Evolutionary conservation across 2,113 vertebrate species (phyloP).

Genomic region (Phylloscopus trochilus): DNA sequence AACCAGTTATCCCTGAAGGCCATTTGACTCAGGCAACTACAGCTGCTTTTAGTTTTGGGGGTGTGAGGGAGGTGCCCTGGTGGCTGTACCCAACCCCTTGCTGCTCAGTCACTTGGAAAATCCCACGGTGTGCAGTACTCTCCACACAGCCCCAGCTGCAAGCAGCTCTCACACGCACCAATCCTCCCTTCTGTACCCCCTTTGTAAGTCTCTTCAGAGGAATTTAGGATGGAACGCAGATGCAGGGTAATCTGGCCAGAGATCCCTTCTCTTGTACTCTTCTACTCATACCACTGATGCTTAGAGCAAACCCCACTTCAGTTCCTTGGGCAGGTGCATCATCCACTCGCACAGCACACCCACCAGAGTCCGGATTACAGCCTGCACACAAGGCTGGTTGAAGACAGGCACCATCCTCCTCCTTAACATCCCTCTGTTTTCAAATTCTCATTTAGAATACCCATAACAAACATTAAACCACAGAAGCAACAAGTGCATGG

Average conservation of each 20-base stretch:
- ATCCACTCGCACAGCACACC: fast-evolving
- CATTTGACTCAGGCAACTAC: neutral
- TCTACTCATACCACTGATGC: fast-evolving
- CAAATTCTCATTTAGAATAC: neutral
- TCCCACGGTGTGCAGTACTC: fast-evolving
- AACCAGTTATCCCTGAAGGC: neutral
- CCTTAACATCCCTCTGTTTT: neutral
- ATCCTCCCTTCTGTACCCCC: neutral
- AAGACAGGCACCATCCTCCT: neutral
- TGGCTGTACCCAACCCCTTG: fast-evolving
- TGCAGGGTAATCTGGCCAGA: neutral
- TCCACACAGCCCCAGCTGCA: neutral
- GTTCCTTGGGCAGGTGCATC: neutral
- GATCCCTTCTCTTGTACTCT: neutral
- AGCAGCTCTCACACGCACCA: fast-evolving
- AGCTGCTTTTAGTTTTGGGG: neutral
- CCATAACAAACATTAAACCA: neutral
- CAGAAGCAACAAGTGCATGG: fast-evolving
- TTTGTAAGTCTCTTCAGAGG: neutral
- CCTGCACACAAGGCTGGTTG: fast-evolving
- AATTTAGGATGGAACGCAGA: neutral
- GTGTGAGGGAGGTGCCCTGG: neutral
- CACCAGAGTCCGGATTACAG: fast-evolving
- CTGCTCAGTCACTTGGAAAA: neutral
- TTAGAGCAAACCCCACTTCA: neutral